These are phyloP conservation scores for Drosophila lacertosa DNA, from an alignment of 1,140 invertebrate genomes.

Conservation along the genomic window DNA sequence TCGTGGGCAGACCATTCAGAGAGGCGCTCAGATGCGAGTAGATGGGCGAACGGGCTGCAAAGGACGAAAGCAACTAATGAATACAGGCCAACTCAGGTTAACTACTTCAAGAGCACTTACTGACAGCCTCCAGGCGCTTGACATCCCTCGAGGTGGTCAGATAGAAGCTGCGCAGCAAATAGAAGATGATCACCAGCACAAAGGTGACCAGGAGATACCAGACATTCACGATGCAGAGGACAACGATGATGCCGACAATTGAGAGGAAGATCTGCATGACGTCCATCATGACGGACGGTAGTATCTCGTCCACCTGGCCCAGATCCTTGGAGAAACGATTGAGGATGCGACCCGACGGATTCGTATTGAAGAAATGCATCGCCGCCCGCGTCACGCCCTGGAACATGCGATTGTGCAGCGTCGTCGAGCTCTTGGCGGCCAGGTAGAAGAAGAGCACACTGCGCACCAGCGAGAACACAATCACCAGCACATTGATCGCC, in stretches of 20 bases:
- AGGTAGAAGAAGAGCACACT: conserved; percentile 88
- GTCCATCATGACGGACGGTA: conserved; percentile 91
- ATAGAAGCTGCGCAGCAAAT: conserved; percentile 91
- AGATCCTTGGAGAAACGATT: conserved; percentile 95
- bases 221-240: conserved; percentile 90
- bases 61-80: background rate
- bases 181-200: conserved; percentile 89
- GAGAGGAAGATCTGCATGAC: conserved; percentile 89
- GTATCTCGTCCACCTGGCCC: conserved; percentile 92
- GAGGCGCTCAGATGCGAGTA: conserved; percentile 95
- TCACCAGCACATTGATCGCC: conserved; percentile 86
- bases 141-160: conserved; percentile 92
- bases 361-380: conserved; percentile 93
- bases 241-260: conserved; percentile 89
- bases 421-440: conserved; percentile 89
- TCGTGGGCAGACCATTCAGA: conserved; percentile 94
- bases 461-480: conserved; percentile 86
- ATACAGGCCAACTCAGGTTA: too few species aligned
- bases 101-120: conserved; percentile 85
- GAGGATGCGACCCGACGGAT: conserved; percentile 90
- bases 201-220: conserved; percentile 90
- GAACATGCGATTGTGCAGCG: conserved; percentile 92
- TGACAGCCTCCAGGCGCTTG: conserved; percentile 94
- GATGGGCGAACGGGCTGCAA: conserved; percentile 90
- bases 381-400: conserved; percentile 88